Evolutionary conservation across 2,797 vertebrate species (phyloP).

Genomic region (Enteromius anoplus): DNA sequence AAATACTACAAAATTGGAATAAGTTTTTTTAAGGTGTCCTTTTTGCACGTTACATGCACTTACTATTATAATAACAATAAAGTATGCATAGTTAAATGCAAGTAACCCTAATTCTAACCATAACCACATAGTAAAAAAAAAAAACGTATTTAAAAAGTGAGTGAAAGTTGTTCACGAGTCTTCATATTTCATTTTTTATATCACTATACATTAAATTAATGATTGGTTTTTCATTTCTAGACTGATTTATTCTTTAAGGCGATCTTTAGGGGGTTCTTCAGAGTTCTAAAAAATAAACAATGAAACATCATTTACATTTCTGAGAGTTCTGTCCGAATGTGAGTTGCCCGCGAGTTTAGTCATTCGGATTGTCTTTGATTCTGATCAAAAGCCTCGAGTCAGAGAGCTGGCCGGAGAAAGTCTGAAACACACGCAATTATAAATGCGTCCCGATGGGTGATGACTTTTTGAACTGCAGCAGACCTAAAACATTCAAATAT

Average conservation of each 20-base stretch:
- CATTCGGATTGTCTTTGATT: slow-evolving; percentile 42
- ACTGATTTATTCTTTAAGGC: neutral
- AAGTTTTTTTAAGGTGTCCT: neutral
- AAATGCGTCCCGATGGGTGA: slow-evolving; percentile 24
- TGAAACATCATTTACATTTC: slow-evolving; percentile 47
- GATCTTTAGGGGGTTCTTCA: neutral
- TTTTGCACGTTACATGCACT: neutral
- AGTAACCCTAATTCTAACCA: neutral
- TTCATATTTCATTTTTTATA: neutral
- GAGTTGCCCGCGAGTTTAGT: slow-evolving; percentile 2
- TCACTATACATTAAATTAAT: neutral
- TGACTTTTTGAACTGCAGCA: slow-evolving; percentile 36
- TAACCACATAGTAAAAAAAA: neutral
- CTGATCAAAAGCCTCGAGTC: slow-evolving; percentile 43
- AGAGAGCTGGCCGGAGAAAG: slow-evolving; percentile 4
- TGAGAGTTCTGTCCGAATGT: slow-evolving; percentile 7
- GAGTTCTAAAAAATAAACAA: slow-evolving; percentile 41
- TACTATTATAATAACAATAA: neutral
- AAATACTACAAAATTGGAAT: too few relatives aligned
- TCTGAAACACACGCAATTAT: slow-evolving; percentile 35
- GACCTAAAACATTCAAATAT: slow-evolving; percentile 29
- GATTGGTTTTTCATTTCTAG: neutral
- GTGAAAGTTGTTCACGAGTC: neutral
- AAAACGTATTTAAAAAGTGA: neutral
- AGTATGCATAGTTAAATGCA: neutral